phyloP scores from a whole-genome alignment of 2,888 invertebrate genomes.

The Hydriomena furcata region DNA sequence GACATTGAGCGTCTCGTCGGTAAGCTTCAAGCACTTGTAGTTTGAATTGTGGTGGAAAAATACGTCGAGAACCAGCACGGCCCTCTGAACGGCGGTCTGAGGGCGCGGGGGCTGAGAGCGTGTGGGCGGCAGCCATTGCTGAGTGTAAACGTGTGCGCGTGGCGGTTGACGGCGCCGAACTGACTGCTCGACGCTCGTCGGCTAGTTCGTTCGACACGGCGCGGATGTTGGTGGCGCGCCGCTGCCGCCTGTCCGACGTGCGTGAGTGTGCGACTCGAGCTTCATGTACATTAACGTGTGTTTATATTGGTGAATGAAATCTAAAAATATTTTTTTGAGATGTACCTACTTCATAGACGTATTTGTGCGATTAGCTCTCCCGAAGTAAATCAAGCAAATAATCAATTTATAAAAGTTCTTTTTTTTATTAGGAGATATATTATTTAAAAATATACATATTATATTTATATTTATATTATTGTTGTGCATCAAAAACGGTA shows the following conservation, averaged over 20 bases:
- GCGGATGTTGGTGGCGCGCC: constrained; percentile 79
- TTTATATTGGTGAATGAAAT: constrained; percentile 43
- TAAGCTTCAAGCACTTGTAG: constrained; percentile 95
- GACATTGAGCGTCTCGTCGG: constrained; percentile 92
- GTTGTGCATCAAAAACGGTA: no score
- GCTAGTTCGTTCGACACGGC: constrained; percentile 55
- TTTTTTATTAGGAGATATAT: no score
- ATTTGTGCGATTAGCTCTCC: no score
- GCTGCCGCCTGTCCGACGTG: constrained; percentile 72
- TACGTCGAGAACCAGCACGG: constrained; percentile 91
- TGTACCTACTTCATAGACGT: neutral
- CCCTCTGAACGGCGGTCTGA: constrained; percentile 79
- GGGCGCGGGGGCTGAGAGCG: constrained; percentile 74
- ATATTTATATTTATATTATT: no score
- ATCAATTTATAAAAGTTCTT: neutral
- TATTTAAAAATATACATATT: no score
- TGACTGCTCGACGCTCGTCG: constrained; percentile 70
- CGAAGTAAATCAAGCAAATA: neutral
- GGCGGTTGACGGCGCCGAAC: constrained; percentile 79
- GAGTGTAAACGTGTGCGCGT: constrained; percentile 67
- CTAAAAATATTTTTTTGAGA: neutral
- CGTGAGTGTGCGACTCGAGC: constrained; percentile 77
- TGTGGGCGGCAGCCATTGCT: constrained; percentile 76
- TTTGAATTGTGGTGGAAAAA: constrained; percentile 95
- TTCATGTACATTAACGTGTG: constrained; percentile 62